Evolutionary conservation across 2,797 vertebrate species (phyloP).

Genomic region (Zalophus californianus): DNA sequence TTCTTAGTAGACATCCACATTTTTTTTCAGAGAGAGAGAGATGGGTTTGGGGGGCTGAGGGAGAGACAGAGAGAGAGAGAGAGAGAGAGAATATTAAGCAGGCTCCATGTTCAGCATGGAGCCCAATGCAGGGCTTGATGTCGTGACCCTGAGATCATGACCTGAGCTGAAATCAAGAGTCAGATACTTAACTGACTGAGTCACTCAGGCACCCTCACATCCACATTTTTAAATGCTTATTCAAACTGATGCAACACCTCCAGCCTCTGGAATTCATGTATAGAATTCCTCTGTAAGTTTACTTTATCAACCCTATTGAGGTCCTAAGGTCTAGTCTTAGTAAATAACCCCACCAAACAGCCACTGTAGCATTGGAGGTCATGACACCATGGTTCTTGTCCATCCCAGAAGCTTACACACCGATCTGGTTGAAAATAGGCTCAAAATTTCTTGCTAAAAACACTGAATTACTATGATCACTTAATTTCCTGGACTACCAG

Average conservation of each 20-base stretch:
- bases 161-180: too few species aligned
- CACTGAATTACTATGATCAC: neutral
- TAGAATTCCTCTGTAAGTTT: neutral
- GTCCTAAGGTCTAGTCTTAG: neutral
- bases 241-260: neutral
- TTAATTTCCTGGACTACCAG: neutral
- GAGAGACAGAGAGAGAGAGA: neutral
- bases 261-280: neutral
- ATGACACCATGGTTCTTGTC: neutral
- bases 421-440: neutral
- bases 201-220: too few species aligned
- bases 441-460: neutral
- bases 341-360: neutral
- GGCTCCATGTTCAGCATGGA: too few species aligned
- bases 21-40: neutral
- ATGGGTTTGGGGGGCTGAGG: neutral
- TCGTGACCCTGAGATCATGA: too few species aligned
- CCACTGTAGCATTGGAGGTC: neutral
- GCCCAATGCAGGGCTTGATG: too few species aligned
- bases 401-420: neutral
- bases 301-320: neutral
- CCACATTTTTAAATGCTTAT: neutral
- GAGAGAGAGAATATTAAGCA: neutral
- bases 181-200: too few species aligned
- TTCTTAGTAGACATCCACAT: neutral